Conservation (phyloP, 2,797 vertebrate genomes). For the Molossus alvarezi region DNA sequence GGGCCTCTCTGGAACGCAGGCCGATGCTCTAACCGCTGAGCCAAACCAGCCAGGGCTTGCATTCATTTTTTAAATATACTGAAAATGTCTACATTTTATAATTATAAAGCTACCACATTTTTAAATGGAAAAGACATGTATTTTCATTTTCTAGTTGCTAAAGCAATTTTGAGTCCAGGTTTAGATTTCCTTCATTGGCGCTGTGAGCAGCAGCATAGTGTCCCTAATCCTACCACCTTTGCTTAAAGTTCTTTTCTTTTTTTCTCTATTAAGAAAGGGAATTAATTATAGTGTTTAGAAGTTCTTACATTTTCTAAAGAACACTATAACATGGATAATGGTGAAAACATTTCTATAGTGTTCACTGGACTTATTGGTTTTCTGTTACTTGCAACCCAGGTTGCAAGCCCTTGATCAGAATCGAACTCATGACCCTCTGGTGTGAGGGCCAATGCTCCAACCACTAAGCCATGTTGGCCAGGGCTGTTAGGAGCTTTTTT, state of each 20-base stretch:
- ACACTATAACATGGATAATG: conserved; percentile 85
- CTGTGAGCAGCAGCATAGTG: conserved; percentile 92
- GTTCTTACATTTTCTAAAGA: conserved; percentile 88
- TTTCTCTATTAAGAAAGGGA: not conserved
- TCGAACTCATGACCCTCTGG: too few relatives aligned
- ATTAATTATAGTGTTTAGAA: not conserved
- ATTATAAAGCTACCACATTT: not conserved
- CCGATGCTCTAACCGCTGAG: too few relatives aligned
- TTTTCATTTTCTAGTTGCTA: conserved; percentile 87
- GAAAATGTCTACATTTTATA: conserved; percentile 27
- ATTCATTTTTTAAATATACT: not conserved
- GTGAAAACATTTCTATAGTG: conserved; percentile 91
- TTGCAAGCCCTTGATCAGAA: too few relatives aligned
- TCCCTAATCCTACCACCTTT: conserved; percentile 91
- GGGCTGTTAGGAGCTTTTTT: too few relatives aligned
- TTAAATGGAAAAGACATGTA: conserved; percentile 39
- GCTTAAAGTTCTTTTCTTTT: conserved; percentile 90
- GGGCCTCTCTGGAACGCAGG: too few relatives aligned
- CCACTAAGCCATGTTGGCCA: too few relatives aligned
- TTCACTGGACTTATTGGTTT: conserved; percentile 90
- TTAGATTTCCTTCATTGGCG: conserved; percentile 92
- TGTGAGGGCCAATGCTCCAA: too few relatives aligned
- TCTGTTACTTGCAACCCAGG: conserved; percentile 82
- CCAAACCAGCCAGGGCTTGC: not conserved
- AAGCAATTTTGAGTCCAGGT: conserved; percentile 90